Evolutionary conservation across 1,140 invertebrate genomes (phyloP), one percentile per base, ranked within the genome.

Genomic region (Parapsyche elsis): DNA sequence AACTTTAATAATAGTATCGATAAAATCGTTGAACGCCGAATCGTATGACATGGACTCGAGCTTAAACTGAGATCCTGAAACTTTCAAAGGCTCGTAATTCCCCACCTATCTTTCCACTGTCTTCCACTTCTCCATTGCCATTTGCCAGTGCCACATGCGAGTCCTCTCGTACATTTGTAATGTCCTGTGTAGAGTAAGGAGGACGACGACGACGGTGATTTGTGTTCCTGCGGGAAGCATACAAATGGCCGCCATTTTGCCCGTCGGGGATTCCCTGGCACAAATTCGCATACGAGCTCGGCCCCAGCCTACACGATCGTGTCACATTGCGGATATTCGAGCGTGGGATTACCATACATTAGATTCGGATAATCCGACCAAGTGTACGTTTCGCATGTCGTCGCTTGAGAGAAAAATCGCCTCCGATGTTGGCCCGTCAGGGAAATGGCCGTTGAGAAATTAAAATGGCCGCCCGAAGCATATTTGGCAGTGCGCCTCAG

Each of bases 181-280:
- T 53, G 49, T 53, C 49, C 49, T 53, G 49, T 53, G 30, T 38
- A 7, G 30, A 38, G 30, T 38, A 38, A 38, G 30, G 1, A 38
- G 30, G 30, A 38, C 30, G 30, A 38, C 49, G 49, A 53, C 49
- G 49, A 53, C 49, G 49, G 49, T 53, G 49, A 53, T 53, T 53
- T 53, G 49, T 53, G 49, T 5, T 53, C 49, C 49, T 53, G 49
- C 49, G 49, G 49, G 49, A 53, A 53, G 49, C 49, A 53, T 53
- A 53, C 49, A 53, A 53, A 53, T 53, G 49, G 49, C 49, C 12
- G 49, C 49, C 16, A 53, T 53, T 53, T 53, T 53, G 49, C 16
- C 10, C 10, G 16, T 1, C 49, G 49, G 16, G 16, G 49, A 53
- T 38, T 38, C 30, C 30, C 30, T 38, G n/a, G n/a, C n/a, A n/a